A percentile compares a stretch with the other conserved stretches of the same genome.
These are phyloP conservation scores for Lophotriccus pileatus DNA, from an alignment of 2,797 vertebrate genomes.

Conservation along the genomic window DNA sequence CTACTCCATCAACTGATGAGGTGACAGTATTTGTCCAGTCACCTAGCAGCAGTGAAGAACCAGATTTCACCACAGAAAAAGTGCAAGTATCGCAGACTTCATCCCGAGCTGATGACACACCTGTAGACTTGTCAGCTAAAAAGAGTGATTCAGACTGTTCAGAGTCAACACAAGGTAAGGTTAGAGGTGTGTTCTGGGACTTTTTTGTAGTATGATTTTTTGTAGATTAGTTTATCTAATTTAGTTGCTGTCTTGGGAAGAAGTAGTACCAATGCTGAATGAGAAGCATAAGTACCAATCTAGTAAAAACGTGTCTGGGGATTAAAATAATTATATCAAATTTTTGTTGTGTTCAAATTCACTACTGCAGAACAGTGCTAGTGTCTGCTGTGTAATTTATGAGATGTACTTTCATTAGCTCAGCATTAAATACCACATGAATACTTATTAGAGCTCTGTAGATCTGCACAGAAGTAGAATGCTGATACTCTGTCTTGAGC, in stretches of 20 bases:
- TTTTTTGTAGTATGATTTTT: background rate
- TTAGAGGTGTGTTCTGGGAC: background rate
- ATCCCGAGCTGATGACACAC: conserved; percentile 66
- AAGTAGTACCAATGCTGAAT: background rate
- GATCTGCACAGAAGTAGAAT: background rate
- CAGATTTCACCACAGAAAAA: conserved; percentile 40
- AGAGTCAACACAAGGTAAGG: conserved; percentile 73
- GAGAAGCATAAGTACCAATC: background rate
- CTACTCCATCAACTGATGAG: background rate
- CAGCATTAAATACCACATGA: background rate
- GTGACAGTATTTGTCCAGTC: background rate
- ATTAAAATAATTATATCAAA: background rate
- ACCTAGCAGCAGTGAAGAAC: conserved; percentile 32
- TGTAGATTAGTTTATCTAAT: background rate
- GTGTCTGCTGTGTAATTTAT: background rate
- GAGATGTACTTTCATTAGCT: background rate
- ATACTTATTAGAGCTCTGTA: background rate
- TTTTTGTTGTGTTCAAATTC: background rate
- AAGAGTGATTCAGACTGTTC: conserved; percentile 72
- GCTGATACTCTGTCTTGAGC: background rate
- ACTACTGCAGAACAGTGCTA: background rate
- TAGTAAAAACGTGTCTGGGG: background rate
- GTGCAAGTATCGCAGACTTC: background rate
- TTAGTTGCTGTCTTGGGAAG: background rate
- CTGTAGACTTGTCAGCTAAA: conserved; percentile 90